Conservation (phyloP, 2,797 vertebrate species). For the Pipistrellus pipistrellus region DNA sequence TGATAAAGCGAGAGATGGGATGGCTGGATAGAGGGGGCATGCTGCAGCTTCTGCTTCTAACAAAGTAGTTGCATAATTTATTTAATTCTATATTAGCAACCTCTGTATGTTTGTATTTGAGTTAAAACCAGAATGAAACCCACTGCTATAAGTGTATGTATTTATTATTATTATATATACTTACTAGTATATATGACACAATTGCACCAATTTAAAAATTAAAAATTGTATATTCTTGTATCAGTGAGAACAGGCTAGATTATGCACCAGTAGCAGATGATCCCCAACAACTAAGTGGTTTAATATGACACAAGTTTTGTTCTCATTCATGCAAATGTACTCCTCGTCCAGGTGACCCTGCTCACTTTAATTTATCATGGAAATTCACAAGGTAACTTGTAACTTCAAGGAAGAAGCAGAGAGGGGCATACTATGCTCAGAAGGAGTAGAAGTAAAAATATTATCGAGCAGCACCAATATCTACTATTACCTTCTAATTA, state of each 20-base stretch:
- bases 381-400: not conserved
- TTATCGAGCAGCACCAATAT: not conserved
- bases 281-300: not conserved
- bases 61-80: too few species aligned
- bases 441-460: slow-evolving; percentile 1
- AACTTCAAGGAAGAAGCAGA: not conserved
- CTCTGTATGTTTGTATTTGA: not conserved
- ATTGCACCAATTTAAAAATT: not conserved
- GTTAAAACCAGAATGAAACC: slow-evolving; percentile 26
- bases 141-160: not conserved
- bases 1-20: not conserved
- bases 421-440: not conserved
- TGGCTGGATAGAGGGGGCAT: not conserved
- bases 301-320: not conserved
- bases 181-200: not conserved
- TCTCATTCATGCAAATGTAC: not conserved
- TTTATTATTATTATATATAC: not conserved
- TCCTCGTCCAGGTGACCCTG: not conserved
- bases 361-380: not conserved
- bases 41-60: not conserved
- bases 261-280: not conserved
- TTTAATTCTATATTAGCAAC: not conserved
- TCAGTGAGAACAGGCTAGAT: not conserved
- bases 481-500: not conserved
- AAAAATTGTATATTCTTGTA: not conserved